Evolutionary conservation across 2,888 invertebrate genomes (phyloP).

Genomic region (Hirtodrosophila duncani): DNA sequence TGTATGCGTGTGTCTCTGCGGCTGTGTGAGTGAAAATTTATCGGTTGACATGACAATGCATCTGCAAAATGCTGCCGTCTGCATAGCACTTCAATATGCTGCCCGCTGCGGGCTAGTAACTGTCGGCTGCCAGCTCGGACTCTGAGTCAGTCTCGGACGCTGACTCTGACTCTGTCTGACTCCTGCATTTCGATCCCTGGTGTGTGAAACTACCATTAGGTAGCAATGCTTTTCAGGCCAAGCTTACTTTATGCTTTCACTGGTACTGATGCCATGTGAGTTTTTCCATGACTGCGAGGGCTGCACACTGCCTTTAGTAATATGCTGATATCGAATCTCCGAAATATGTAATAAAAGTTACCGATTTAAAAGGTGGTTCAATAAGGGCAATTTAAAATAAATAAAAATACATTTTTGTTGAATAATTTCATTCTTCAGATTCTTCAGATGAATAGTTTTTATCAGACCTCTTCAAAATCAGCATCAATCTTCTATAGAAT

Average conservation of each 20-base stretch:
- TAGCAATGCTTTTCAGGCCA: slow-evolving; percentile 51
- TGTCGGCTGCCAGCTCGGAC: slow-evolving; percentile 4
- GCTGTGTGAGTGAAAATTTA: slow-evolving; percentile 66
- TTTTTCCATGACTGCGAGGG: slow-evolving; percentile 35
- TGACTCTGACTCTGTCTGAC: slow-evolving; percentile 24
- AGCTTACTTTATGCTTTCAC: slow-evolving; percentile 49
- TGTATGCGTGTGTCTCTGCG: not conserved
- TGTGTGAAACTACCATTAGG: slow-evolving; percentile 65
- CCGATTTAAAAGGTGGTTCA: too few species aligned
- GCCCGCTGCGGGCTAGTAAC: slow-evolving; percentile 29
- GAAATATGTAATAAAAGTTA: too few species aligned
- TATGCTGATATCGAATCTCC: too few species aligned
- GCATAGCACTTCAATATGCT: slow-evolving; percentile 71
- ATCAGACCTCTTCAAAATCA: too few species aligned
- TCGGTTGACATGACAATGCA: slow-evolving; percentile 74
- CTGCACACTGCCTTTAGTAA: too few species aligned
- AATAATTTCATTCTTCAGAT: not conserved
- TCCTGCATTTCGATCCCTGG: slow-evolving; percentile 67
- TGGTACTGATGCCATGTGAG: slow-evolving; percentile 23
- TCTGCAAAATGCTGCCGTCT: slow-evolving; percentile 70
- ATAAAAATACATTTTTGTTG: not conserved
- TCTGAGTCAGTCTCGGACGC: not conserved
- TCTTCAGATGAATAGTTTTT: not conserved
- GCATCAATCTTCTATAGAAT: too few species aligned
- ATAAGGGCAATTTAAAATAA: too few species aligned